Evolutionary conservation across 2,113 vertebrate species (phyloP), one percentile per base, ranked within the genome.

Genomic region (Pelobates fuscus): DNA sequence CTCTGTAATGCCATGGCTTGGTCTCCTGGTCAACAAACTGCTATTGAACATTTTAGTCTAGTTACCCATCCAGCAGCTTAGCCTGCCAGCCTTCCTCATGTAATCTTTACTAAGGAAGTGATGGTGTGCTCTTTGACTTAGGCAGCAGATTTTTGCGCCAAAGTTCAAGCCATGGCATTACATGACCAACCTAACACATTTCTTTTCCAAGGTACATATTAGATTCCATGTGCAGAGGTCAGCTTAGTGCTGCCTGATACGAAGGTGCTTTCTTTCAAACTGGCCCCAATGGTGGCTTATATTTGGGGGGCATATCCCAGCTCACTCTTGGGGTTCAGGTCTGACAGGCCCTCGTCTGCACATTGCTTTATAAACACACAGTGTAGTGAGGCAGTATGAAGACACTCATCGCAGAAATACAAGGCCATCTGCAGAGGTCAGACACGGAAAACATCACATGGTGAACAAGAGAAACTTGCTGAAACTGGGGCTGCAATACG

Each of bases 111-210:
- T n/a, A n/a, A n/a, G n/a, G n/a, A n/a, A n/a, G n/a, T n/a, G n/a
- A n/a, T n/a, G n/a, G n/a, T n/a, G n/a, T n/a, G n/a, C n/a, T n/a
- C n/a, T n/a, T n/a, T n/a, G n/a, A n/a, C n/a, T n/a, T n/a, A n/a
- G n/a, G n/a, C n/a, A n/a, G n/a, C n/a, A n/a, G n/a, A n/a, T n/a
- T n/a, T n/a, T 72, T 75, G 54, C 32, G 44, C 63, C 72, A 37
- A 76, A 78, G 83, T 84, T 78, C 78, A 84, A 85, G 91, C 84
- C 88, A 90, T 88, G 92, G 87, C 90, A 93, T 91, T 91, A 84
- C 88, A 89, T 87, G 86, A 87, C 84, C 81, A 79, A 85, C 81
- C 90, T 84, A 85, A 88, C 88, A 91, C 86, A 93, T 88, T 86
- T 85, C 85, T 89, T 86, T 86, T 88, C 86, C 86, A 87, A 89